Conservation (phyloP, 2,888 invertebrate genomes). For the Sphaeridia pumilis region DNA sequence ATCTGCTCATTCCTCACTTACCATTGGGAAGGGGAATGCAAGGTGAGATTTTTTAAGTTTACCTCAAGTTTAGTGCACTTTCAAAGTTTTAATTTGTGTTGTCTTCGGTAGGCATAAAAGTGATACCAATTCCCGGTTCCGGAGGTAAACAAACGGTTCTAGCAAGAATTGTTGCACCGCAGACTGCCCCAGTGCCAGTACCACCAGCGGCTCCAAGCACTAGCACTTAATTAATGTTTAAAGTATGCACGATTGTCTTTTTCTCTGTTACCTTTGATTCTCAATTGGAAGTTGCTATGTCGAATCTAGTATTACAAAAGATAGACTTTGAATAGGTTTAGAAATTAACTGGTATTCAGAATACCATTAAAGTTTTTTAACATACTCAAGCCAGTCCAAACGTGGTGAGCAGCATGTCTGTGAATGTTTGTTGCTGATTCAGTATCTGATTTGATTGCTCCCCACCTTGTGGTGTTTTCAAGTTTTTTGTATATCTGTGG, state of each 20-base stretch:
- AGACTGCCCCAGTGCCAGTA: not conserved
- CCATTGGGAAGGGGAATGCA: constrained; percentile 28
- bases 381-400: no score
- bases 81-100: constrained; percentile 5
- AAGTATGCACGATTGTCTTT: not conserved
- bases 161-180: constrained; percentile 26
- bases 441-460: no score
- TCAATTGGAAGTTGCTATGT: no score
- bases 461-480: no score
- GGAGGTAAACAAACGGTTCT: constrained; percentile 28
- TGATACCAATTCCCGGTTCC: constrained; percentile 22
- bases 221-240: not conserved
- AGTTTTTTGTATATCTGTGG: no score
- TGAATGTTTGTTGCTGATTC: no score
- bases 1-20: constrained; percentile 31
- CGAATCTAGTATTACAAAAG: no score
- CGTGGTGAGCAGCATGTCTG: no score
- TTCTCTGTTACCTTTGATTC: no score
- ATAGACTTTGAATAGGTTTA: no score
- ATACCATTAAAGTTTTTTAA: no score
- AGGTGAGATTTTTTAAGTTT: constrained; percentile 18
- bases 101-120: constrained; percentile 25
- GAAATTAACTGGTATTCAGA: no score
- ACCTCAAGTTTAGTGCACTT: not conserved
- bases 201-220: not conserved